Evolutionary conservation across 2,888 invertebrate species (phyloP).

Genomic region (Mylabris sibirica): DNA sequence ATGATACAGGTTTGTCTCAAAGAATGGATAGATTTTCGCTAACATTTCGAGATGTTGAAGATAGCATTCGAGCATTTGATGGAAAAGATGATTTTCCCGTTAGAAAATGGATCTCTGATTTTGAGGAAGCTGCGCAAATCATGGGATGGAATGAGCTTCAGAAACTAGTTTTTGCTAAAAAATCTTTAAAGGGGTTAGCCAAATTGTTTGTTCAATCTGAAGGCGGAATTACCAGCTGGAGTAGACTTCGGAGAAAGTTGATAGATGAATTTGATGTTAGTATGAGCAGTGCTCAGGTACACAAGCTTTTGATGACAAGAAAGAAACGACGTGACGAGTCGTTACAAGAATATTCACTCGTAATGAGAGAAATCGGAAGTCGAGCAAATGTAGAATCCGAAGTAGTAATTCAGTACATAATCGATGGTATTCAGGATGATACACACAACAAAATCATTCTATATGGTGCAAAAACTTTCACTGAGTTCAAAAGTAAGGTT

Average conservation of each 20-base stretch:
- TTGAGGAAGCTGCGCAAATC: slow-evolving; percentile 46
- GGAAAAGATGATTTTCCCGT: slow-evolving; percentile 42
- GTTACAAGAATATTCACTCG: slow-evolving; percentile 53
- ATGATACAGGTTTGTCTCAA: neutral
- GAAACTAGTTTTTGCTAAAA: slow-evolving; percentile 47
- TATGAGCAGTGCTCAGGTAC: slow-evolving; percentile 39
- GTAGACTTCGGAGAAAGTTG: slow-evolving; percentile 37
- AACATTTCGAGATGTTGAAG: slow-evolving; percentile 46
- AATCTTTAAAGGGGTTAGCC: slow-evolving; percentile 44
- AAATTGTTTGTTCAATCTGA: slow-evolving; percentile 44
- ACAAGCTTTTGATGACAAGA: slow-evolving; percentile 38
- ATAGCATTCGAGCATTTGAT: slow-evolving; percentile 40
- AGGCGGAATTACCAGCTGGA: slow-evolving; percentile 41
- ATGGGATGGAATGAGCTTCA: slow-evolving; percentile 46
- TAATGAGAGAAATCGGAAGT: slow-evolving; percentile 55
- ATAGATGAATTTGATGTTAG: slow-evolving; percentile 40
- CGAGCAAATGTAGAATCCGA: slow-evolving; percentile 51
- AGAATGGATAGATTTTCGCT: slow-evolving; percentile 28
- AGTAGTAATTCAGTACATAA: slow-evolving; percentile 51
- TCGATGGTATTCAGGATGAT: slow-evolving; percentile 39
- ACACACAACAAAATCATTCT: slow-evolving; percentile 34
- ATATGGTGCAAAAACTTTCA: slow-evolving; percentile 34
- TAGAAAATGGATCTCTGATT: slow-evolving; percentile 42
- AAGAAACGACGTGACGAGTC: slow-evolving; percentile 51
- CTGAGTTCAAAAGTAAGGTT: slow-evolving; percentile 35